Conservation (phyloP, 2,113 vertebrate genomes). For the Cavia aperea region DNA sequence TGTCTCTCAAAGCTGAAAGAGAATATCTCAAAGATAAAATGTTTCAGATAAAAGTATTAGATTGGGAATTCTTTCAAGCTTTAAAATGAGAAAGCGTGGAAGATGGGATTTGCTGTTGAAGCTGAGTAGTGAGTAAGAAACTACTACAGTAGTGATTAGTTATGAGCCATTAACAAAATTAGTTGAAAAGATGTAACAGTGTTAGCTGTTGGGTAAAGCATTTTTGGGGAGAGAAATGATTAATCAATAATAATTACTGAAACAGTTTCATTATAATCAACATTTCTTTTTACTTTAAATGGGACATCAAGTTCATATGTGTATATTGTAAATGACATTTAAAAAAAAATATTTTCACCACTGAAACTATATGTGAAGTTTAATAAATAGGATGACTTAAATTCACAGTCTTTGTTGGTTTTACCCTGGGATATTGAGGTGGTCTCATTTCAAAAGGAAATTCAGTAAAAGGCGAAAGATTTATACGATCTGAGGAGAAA, state of each 20-base stretch:
- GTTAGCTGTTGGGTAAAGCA: not conserved
- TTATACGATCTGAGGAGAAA: too few relatives aligned
- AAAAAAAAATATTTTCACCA: not conserved
- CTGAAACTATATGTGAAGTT: not conserved
- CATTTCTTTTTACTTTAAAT: not conserved
- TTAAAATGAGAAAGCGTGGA: not conserved
- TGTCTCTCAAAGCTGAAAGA: slow-evolving; percentile 1
- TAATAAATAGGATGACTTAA: not conserved
- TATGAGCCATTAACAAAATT: not conserved
- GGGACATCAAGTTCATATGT: not conserved
- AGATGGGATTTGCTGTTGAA: not conserved
- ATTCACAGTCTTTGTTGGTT: not conserved
- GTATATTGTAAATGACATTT: not conserved
- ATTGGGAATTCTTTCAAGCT: slow-evolving; percentile 1
- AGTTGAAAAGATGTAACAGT: not conserved
- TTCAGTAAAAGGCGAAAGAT: not conserved
- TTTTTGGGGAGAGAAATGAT: slow-evolving; percentile 14
- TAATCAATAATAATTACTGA: not conserved
- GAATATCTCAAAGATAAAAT: not conserved
- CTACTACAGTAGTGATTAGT: not conserved
- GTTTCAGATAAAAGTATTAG: not conserved
- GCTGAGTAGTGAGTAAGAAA: not conserved
- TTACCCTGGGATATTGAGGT: not conserved
- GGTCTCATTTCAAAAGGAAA: not conserved
- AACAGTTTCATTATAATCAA: slow-evolving; percentile 6